Evolutionary conservation across 2,888 invertebrate genomes (phyloP), one percentile per base, ranked within the genome.

Genomic region (Cheilosia variabilis): DNA sequence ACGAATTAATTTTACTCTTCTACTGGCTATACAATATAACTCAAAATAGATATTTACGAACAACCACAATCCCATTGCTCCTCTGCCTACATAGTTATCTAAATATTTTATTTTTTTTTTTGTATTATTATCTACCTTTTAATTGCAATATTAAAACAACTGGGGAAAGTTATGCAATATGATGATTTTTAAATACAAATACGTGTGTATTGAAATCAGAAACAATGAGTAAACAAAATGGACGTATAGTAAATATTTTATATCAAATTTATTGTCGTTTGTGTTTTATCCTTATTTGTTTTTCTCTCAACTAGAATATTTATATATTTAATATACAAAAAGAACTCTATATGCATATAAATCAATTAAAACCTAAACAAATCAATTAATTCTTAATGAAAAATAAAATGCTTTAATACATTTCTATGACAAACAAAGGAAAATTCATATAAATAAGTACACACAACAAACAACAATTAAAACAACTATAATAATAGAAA

Each of bases 1-100:
- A 86, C 86, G 86, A 86, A 86, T 81, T 81, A 86, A 86, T 81
- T 81, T 86, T 72, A 62, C 80, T 60, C 63, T 62, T 63, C 62
- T 69, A 73, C 63, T 57, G 75, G 66, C 75, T 76, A 27, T 27
- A 75, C 80, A 73, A 83, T 57, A 78, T 57, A 78, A 66, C 47
- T 77, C 69, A 60, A 73, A 37, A 47, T 66, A 52, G 15, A 27
- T 62, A 57, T 75, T 27, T 65, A 65, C 41, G 22, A 34, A 57
- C 57, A 75, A 84, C 86, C 86, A 86, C 86, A 86, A 86, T 86
- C 86, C 86, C 81, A 81, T 68, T 81, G 83, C 83, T 73, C 45
- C 43, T 47, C 50, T 43, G 57, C 53, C 53, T 57, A 77, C 45
- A 77, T 72, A 71, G 50, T 53, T 81, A 47, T 69, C 19, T 58